Conservation (phyloP, 2,888 invertebrate species). For the Neelides folsomi region DNA sequence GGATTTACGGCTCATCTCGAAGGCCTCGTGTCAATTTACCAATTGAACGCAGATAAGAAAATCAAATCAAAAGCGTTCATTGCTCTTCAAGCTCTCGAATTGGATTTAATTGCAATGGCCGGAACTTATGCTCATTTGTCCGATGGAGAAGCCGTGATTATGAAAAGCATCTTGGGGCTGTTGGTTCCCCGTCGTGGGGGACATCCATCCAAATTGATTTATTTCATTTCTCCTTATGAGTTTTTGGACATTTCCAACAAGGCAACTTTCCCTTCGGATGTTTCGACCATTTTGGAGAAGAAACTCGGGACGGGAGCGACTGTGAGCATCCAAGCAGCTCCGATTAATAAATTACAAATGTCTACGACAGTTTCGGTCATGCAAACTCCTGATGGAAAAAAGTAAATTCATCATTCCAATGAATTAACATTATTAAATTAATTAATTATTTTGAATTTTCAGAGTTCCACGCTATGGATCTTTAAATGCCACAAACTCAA, state of each 20-base stretch:
- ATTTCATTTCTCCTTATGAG: slow-evolving; percentile 87
- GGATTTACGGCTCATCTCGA: slow-evolving; percentile 89
- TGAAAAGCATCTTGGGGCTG: slow-evolving; percentile 74
- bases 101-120: slow-evolving; percentile 52
- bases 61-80: slow-evolving; percentile 86
- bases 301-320: slow-evolving; percentile 74
- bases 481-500: slow-evolving; percentile 69
- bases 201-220: slow-evolving; percentile 84
- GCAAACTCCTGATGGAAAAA: slow-evolving; percentile 58
- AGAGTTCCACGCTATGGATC: slow-evolving; percentile 67
- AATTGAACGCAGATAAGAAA: slow-evolving; percentile 86
- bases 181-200: slow-evolving; percentile 70
- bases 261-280: slow-evolving; percentile 58
- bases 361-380: slow-evolving; percentile 50
- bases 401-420: slow-evolving; percentile 46
- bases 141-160: slow-evolving; percentile 27
- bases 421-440: background rate
- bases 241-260: slow-evolving; percentile 62
- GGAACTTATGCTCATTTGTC: slow-evolving; percentile 23
- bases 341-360: slow-evolving; percentile 65
- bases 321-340: slow-evolving; percentile 76
- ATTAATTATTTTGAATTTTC: slow-evolving; percentile 3
- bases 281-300: slow-evolving; percentile 46
- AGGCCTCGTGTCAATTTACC: slow-evolving; percentile 77
- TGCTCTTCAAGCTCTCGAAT: slow-evolving; percentile 79